Base-by-base conservation (phyloP, 2,797 vertebrate species). In the Yasuhikotakia modesta region DNA sequence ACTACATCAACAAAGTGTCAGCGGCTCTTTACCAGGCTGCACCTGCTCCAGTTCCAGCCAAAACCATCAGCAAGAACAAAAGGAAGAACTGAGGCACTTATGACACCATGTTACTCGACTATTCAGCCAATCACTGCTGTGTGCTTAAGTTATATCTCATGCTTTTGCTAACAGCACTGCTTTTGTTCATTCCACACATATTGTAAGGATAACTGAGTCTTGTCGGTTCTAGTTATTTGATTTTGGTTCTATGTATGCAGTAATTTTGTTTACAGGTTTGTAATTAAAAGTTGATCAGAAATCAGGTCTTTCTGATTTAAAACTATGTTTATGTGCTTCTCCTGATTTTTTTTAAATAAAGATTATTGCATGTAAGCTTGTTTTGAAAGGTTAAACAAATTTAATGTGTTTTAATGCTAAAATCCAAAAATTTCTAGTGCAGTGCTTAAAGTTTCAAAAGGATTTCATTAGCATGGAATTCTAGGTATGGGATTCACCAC, bases 1-100 rank as follows among this genome's bases (percentile, higher is more conserved):
- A 97, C 88, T 98, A 98, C 90, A 96, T 97, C 91, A 98, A 99
- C 92, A 98, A 98, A 92, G 94, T 98, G 67, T 98, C 97, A 0
- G 95, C 96, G 0, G 93, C 95, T 0, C 93, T 98, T 69, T 98
- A 99, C 88, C 97, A 98, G 88, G 92, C 93, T 0, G 75, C 93
- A 0, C 94, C 95, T 0, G 64, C 88, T 0, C 79, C 90, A 13
- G 87, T 87, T 1, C 93, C 93, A 0, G 80, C 94, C 83, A 99
- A 97, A 87, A 85, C 93, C 32, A 81, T 94, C 0, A 93, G 95
- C 89, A 99, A 98, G 85, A 87, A 94, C 88, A 97, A 97, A 85
- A 96, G 95, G 90, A 97, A 96, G 91, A 97, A 96, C 84, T 97
- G 87, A 96, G 73, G n/a, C 45, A 3, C 53, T 50, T 13, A 30